Conservation (phyloP, 2,797 vertebrate species). For the Poecilia wingei region DNA sequence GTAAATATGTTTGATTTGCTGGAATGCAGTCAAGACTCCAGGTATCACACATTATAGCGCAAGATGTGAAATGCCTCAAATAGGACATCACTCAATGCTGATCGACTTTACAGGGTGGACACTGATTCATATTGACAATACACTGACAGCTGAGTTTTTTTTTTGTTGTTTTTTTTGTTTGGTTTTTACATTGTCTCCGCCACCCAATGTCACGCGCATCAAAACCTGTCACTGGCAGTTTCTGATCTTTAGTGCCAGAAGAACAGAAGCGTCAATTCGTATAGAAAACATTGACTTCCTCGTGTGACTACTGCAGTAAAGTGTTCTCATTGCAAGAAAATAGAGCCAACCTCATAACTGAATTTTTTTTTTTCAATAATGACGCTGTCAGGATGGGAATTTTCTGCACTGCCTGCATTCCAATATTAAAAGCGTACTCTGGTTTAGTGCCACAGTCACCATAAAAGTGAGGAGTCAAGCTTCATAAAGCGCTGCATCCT, state of each 20-base stretch:
- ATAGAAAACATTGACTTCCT: not conserved
- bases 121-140: not conserved
- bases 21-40: not conserved
- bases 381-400: not conserved
- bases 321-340: not conserved
- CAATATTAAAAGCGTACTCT: not conserved
- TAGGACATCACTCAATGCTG: not conserved
- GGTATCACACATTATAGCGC: not conserved
- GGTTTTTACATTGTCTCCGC: not conserved
- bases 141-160: not conserved
- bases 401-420: slow-evolving; percentile 8
- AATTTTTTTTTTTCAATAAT: slow-evolving; percentile 2
- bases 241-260: not conserved
- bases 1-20: not conserved
- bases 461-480: slow-evolving; percentile 11
- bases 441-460: not conserved
- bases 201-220: not conserved
- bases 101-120: not conserved
- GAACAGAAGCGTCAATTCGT: not conserved
- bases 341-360: not conserved
- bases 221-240: not conserved
- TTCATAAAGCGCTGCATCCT: slow-evolving; percentile 17
- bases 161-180: not conserved
- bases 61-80: not conserved
- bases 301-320: not conserved